Base-by-base conservation (phyloP, 2,113 vertebrate genomes). In the Neomonachus schauinslandi region DNA sequence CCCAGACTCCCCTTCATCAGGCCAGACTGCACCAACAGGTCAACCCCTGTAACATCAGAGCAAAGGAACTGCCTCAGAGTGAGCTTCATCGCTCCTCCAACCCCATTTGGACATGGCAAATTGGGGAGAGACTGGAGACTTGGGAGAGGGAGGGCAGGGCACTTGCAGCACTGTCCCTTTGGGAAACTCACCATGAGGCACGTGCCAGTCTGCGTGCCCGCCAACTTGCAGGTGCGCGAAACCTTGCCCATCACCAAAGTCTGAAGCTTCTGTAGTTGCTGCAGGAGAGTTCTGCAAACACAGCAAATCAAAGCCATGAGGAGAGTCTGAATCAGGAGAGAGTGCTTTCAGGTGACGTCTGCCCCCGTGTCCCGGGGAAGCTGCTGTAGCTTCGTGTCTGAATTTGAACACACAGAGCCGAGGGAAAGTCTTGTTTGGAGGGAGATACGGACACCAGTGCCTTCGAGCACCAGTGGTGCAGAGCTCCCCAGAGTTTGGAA, bases 221-320 rank as follows among this genome's bases (percentile, higher is more conserved):
- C 99, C 88, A 99, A 98, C 97, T 99, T 99, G 98, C 99, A 99
- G 0, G 99, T 99, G 76, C 99, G 99, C 39, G 99, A 99, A 82
- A 99, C 99, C 98, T 99, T 99, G 92, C 99, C 99, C 80, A 99
- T 99, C 85, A 99, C 99, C 98, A 99, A 46, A 12, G 99, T 99
- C 99, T 99, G 99, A 89, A 99, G 99, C 92, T 99, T 99, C 98
- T 99, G 99, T 77, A 99, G 98, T 98, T 99, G 99, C 98, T 99
- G 99, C 94, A 99, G 98, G 97, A 99, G 99, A 53, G 99, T 99
- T 98, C 99, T 99, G 98, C 72, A 96, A 96, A 92, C 3, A 39
- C 57, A 51, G 97, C 67, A 76, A 85, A 87, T 7, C 16, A 36
- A n/a, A 85, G 84, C 8, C 55, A 53, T 76, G 65, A 83, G 6